These are phyloP conservation scores for Zophobas atratus DNA, from an alignment of 1,140 invertebrate genomes.

Conservation along the genomic window DNA sequence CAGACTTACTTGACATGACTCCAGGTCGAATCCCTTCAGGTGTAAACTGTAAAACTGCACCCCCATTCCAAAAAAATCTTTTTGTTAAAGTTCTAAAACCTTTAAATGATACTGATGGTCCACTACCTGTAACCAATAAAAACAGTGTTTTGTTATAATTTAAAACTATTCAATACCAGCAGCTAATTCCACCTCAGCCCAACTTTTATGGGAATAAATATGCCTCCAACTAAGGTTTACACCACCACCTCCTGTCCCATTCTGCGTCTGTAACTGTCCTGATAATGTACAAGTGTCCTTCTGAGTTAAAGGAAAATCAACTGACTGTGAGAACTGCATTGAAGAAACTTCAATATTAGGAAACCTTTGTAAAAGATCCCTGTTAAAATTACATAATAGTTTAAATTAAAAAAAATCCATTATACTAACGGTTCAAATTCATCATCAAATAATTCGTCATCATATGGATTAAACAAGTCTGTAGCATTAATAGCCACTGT, in stretches of 20 bases:
- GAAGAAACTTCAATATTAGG: slow-evolving; percentile 90
- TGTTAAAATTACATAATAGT: slow-evolving; percentile 57
- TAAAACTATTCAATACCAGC: slow-evolving; percentile 70
- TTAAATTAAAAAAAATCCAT: slow-evolving; percentile 34
- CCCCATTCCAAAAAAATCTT: slow-evolving; percentile 81
- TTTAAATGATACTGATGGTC: slow-evolving; percentile 81
- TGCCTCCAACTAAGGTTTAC: slow-evolving; percentile 83
- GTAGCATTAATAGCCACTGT: slow-evolving; percentile 93
- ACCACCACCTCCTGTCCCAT: slow-evolving; percentile 86
- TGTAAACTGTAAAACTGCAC: slow-evolving; percentile 80
- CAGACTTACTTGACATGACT: slow-evolving; percentile 78
- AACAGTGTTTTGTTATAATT: slow-evolving; percentile 13
- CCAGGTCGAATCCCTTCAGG: slow-evolving; percentile 80
- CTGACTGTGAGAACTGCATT: slow-evolving; percentile 93
- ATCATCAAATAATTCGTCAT: slow-evolving; percentile 70
- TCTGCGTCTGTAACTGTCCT: slow-evolving; percentile 86
- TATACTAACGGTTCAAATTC: slow-evolving; percentile 62
- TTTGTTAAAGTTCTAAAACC: slow-evolving; percentile 80
- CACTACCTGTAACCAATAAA: slow-evolving; percentile 73
- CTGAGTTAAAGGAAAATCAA: slow-evolving; percentile 91
- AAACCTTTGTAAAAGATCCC: slow-evolving; percentile 72
- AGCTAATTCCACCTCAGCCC: slow-evolving; percentile 85
- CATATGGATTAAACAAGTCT: slow-evolving; percentile 90
- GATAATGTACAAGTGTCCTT: slow-evolving; percentile 87
- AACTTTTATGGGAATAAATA: slow-evolving; percentile 85